Base-by-base conservation (phyloP, 2,888 invertebrate species). In the Pediacus dermestoides region DNA sequence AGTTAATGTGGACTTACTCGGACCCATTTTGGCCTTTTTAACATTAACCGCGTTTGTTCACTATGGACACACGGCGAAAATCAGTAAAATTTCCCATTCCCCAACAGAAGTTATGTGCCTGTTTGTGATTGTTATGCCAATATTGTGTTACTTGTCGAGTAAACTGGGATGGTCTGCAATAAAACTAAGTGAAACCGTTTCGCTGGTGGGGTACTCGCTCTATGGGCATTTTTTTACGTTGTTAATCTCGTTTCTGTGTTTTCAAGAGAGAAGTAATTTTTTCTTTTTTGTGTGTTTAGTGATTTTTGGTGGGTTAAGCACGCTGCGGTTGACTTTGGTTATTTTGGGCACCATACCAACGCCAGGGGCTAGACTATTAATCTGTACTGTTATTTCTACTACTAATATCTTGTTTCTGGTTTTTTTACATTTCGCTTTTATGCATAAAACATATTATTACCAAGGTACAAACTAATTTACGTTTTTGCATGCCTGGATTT, bases 391-490 rank as follows among this genome's bases (percentile, higher is more conserved):
- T 21, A 62, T 73, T 22, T 68, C 70, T 6, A 58, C 69, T 26
- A 49, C 66, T 32, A 73, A 76, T 53, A 60, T 74, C 12, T 57
- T 75, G 34, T 73, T 70, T 53, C 52, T 74, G n/a, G 63, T 74
- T 28, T 74, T 71, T 55, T 55, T 74, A 36, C 73, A 75, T 58
- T 74, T 74, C 58, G 66, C 69, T 2, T 74, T 70, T 50, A 72
- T 75, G 71, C 73, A 73, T 61, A 63, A 57, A 34, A 68, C 64
- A 12, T 72, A 68, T 61, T 48, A 51, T 2, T 68, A 68, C 49
- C 63, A 60, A 27, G 42, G 38, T 27, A 26, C 34, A 18, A 18
- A 8, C 8, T 33, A 32, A 34, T 35, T n/a, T n/a, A n/a, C n/a
- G n/a, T n/a, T n/a, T n/a, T n/a, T n/a, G n/a, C n/a, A n/a, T n/a